Conservation (phyloP, 1,140 invertebrate species). For the Trachymyrmex cornetzi region DNA sequence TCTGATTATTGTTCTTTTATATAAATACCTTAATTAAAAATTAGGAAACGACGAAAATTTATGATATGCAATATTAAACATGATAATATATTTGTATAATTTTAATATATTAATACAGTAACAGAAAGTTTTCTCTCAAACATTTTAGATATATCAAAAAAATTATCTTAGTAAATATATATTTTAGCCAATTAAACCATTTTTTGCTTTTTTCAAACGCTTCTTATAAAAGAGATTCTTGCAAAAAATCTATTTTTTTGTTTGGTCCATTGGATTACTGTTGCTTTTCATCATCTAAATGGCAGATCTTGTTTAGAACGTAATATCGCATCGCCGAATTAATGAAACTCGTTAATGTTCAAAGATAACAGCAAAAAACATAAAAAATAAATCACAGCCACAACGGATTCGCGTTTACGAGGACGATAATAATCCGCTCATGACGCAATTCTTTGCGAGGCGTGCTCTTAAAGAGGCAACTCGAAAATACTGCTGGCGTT, state of each 20-base stretch:
- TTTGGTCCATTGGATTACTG: background rate
- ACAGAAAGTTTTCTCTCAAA: background rate
- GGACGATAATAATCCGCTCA: slow-evolving; percentile 35
- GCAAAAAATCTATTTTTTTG: slow-evolving; percentile 24
- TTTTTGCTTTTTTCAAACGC: background rate
- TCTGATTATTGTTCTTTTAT: background rate
- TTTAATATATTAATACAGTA: background rate
- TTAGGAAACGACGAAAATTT: background rate
- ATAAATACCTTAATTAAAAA: background rate
- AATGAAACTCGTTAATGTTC: slow-evolving; percentile 18
- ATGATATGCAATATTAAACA: background rate
- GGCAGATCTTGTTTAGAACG: background rate
- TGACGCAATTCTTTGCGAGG: background rate
- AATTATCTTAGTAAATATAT: background rate
- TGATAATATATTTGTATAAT: background rate
- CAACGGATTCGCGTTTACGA: slow-evolving; percentile 8
- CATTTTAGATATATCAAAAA: background rate
- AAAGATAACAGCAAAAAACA: slow-evolving; percentile 9
- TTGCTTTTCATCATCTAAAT: background rate
- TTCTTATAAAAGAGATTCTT: slow-evolving; percentile 2
- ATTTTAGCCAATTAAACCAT: background rate
- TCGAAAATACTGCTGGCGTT: background rate
- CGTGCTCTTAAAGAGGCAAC: slow-evolving; percentile 6
- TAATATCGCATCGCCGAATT: background rate
- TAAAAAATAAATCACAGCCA: background rate